Base-by-base conservation (phyloP, 2,888 invertebrate species). In the Neuroscelio doddi region DNA sequence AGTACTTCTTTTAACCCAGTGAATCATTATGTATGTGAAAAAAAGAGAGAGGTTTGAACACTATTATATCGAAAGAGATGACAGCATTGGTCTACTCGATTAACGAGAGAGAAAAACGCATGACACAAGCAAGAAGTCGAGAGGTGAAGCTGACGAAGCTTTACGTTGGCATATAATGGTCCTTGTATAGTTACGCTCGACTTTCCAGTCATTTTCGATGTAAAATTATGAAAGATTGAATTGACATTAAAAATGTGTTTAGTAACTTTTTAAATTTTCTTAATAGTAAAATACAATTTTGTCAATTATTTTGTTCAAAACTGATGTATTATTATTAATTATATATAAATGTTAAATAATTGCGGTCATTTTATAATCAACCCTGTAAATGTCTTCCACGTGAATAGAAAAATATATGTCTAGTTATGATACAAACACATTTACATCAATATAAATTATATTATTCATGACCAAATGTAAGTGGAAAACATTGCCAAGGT, bases 121-220 rank as follows among this genome's bases (percentile, higher is more conserved):
- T 24, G 15, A 29, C 36, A 29, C 29, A 46, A 46, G 47, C 42
- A 52, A 39, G 39, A 41, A 47, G 59, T 59, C 47, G 41, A 59
- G 52, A 52, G 52, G 42, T 39, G 5, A 38, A 72, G 79, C 81
- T 80, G 81, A 81, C 80, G 76, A 73, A 72, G 79, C 81, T 76
- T 73, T 81, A 81, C 81, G 80, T 76, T 72, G 57, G 59, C 69
- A 79, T 81, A 81, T 81, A 81, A 81, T 80, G 79, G 80, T 74
- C 76, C 81, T 81, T 80, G 78, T 77, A 75, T 76, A 59, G 68
- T 63, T 61, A 64, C 66, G 66, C 59, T 68, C 67, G 61, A 72
- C 64, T 67, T 67, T 70, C 72, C 76, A 77, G 80, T 78, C 76
- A 78, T 72, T 68, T 72, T 69, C 44, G 50, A 52, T 68, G 69